Evolutionary conservation across 1,140 invertebrate genomes (phyloP).

Genomic region (Chlorops oryzae): DNA sequence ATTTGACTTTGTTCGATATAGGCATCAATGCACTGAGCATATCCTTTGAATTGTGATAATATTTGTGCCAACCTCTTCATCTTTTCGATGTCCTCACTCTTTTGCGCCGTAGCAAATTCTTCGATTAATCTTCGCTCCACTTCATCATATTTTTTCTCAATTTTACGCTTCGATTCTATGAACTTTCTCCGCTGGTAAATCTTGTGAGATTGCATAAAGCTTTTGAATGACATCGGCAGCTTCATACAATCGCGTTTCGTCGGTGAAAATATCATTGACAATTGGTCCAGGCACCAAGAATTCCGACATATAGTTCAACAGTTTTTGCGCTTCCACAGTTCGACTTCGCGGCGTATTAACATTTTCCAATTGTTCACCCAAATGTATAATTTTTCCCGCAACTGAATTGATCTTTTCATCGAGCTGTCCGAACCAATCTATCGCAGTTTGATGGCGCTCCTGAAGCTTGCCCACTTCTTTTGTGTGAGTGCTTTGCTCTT

Average conservation of each 20-base stretch:
- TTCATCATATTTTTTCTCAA: conserved; percentile 89
- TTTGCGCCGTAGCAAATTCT: conserved; percentile 87
- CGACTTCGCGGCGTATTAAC: conserved; percentile 90
- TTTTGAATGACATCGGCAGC: conserved; percentile 99
- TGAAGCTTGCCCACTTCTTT: conserved; percentile 75
- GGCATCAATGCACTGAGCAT: conserved; percentile 91
- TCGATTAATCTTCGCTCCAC: conserved; percentile 90
- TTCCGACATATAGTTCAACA: conserved; percentile 90
- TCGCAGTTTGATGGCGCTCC: conserved; percentile 72
- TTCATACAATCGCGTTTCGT: conserved; percentile 82
- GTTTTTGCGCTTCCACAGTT: conserved; percentile 88
- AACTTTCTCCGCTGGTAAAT: conserved; percentile 82
- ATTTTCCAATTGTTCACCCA: conserved; percentile 95
- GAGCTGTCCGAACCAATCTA: conserved; percentile 83
- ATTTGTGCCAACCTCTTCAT: conserved; percentile 93
- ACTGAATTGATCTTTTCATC: conserved; percentile 96
- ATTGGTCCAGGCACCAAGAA: conserved; percentile 83
- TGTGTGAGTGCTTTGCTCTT: conserved; percentile 81
- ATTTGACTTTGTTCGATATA: conserved; percentile 96
- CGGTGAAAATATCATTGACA: conserved; percentile 79
- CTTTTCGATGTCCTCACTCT: conserved; percentile 70
- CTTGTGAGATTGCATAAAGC: conserved; percentile 90
- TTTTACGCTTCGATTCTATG: conserved; percentile 83
- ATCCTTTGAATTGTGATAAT: conserved; percentile 92
- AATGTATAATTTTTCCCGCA: conserved; percentile 93